Evolutionary conservation across 1,140 invertebrate species (phyloP).

Genomic region (Drosophila hydei): DNA sequence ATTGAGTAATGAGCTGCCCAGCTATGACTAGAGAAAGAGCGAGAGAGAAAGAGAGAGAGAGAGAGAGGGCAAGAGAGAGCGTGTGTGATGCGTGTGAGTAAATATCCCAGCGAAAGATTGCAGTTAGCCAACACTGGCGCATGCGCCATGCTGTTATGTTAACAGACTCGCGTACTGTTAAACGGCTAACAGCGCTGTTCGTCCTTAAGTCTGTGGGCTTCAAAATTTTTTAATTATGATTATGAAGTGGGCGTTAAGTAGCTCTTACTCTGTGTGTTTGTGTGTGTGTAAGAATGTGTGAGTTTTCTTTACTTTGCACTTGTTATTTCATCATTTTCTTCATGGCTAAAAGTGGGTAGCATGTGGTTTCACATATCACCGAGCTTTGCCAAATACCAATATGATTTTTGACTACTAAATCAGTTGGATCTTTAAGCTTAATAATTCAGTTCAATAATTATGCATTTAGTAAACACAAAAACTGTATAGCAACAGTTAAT

Average conservation of each 20-base stretch:
- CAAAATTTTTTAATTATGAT: conserved; percentile 68
- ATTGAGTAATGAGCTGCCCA: conserved; percentile 2
- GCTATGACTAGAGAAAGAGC: neutral
- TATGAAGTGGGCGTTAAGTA: conserved; percentile 59
- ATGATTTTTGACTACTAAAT: neutral
- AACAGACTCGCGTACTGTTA: conserved; percentile 24
- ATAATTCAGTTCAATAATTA: conserved; percentile 29
- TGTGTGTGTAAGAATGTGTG: conserved; percentile 10
- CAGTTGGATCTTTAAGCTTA: conserved; percentile 1
- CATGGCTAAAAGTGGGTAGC: conserved; percentile 23
- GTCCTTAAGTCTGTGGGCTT: conserved; percentile 18
- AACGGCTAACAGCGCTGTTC: conserved; percentile 21
- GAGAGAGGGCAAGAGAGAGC: too few species aligned
- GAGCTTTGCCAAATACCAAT: conserved; percentile 50
- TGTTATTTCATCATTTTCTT: conserved; percentile 41
- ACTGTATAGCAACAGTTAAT: conserved; percentile 8
- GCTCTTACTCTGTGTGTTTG: conserved; percentile 2
- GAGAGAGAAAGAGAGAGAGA: too few species aligned
- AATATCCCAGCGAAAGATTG: conserved; percentile 34
- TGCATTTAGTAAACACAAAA: conserved; percentile 30
- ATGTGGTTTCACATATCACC: conserved; percentile 10
- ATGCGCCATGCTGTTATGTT: conserved; percentile 16
- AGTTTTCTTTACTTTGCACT: conserved; percentile 37
- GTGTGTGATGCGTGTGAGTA: conserved; percentile 11
- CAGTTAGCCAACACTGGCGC: conserved; percentile 17